Conservation (phyloP, 2,113 vertebrate species). For the Chascanopsetta lugubris region DNA sequence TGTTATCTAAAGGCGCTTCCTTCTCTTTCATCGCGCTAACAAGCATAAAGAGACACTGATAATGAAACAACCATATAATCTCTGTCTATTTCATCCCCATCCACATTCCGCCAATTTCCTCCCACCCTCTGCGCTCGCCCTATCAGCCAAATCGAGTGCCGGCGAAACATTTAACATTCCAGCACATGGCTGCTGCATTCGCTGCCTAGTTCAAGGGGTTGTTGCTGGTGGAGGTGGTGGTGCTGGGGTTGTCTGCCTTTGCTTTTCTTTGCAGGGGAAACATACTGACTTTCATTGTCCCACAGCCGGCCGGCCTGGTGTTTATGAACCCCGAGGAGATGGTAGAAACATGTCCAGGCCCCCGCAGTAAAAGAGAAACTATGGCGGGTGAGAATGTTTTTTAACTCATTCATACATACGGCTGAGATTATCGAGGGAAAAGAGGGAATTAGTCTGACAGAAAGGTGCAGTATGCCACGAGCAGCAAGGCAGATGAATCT, state of each 20-base stretch:
- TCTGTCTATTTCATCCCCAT: conserved; percentile 14
- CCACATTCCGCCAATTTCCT: conserved; percentile 16
- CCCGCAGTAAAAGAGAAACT: conserved; percentile 17
- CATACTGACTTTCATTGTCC: conserved; percentile 50
- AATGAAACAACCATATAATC: conserved; percentile 2
- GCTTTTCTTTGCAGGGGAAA: conserved; percentile 36
- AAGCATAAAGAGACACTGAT: conserved; percentile 4
- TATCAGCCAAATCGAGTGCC: conserved; percentile 17
- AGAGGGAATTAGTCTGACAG: conserved; percentile 42
- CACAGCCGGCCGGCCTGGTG: conserved; percentile 19
- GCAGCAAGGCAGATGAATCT: conserved; percentile 57
- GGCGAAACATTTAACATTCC: conserved; percentile 37
- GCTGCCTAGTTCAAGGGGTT: conserved; percentile 5
- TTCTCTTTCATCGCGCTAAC: conserved; percentile 1
- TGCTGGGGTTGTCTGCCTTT: conserved; percentile 33
- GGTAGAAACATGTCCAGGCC: conserved; percentile 40
- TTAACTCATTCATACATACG: conserved; percentile 23
- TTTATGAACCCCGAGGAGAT: conserved; percentile 51
- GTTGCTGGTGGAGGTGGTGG: background rate
- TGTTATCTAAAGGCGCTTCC: background rate
- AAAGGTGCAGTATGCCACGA: conserved; percentile 14
- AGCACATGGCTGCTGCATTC: conserved; percentile 13
- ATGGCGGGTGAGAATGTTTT: conserved; percentile 5
- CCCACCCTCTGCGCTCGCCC: conserved; percentile 7
- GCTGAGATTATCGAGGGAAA: conserved; percentile 33